Evolutionary conservation across 2,888 invertebrate genomes (phyloP).

Genomic region (Zygaena filipendulae): DNA sequence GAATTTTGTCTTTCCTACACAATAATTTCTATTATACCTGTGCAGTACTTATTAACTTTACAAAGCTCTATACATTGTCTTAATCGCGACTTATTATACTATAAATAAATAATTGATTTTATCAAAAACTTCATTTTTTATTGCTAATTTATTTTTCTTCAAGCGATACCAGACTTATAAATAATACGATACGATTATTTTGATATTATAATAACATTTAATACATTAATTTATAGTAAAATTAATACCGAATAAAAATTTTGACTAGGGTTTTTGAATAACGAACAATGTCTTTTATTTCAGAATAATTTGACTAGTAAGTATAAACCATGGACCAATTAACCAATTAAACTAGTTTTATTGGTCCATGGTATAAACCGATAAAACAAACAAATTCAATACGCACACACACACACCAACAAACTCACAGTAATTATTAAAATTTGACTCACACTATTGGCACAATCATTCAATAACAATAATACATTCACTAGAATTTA

Average conservation of each 20-base stretch:
- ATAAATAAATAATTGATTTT: constrained; percentile 69
- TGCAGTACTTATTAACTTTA: constrained; percentile 54
- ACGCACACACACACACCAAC: constrained; percentile 26
- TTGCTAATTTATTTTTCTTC: constrained; percentile 51
- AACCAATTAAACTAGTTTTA: no score
- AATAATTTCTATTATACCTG: constrained; percentile 59
- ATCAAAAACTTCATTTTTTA: constrained; percentile 59
- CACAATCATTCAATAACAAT: constrained; percentile 44
- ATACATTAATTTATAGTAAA: no score
- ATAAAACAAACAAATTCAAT: constrained; percentile 30
- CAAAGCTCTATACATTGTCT: constrained; percentile 68
- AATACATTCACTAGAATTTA: constrained; percentile 23
- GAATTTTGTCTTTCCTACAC: constrained; percentile 38
- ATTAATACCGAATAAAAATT: constrained; percentile 48
- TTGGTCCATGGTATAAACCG: no score
- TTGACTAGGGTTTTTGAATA: constrained; percentile 53
- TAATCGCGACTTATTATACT: constrained; percentile 53
- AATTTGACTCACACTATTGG: constrained; percentile 53
- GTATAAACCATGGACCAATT: no score
- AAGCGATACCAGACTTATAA: constrained; percentile 43
- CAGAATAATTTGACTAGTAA: constrained; percentile 63
- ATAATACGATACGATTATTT: constrained; percentile 11
- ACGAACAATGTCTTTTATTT: constrained; percentile 38
- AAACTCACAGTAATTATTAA: constrained; percentile 30
- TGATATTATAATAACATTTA: constrained; percentile 18